phyloP scores from a whole-genome alignment of 2,113 vertebrate species.

The Crocuta crocuta region DNA sequence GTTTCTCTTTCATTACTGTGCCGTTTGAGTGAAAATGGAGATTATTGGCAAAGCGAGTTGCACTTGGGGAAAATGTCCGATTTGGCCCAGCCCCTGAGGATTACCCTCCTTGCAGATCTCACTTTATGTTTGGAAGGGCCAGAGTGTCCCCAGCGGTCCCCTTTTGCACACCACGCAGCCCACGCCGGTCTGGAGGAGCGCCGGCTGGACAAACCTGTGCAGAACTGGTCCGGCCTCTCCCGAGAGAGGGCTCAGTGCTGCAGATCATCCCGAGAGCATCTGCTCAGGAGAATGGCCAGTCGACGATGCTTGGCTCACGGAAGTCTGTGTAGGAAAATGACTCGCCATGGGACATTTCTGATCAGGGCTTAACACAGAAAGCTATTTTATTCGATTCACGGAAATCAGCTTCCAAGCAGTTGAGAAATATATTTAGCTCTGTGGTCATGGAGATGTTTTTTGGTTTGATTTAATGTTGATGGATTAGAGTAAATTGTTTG shows the following conservation, averaged over 20 bases:
- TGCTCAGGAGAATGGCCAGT: neutral
- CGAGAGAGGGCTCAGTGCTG: too few species aligned
- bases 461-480: slow-evolving; percentile 51
- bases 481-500: slow-evolving; percentile 26
- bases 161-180: neutral
- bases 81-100: neutral
- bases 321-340: neutral
- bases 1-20: neutral
- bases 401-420: neutral
- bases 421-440: slow-evolving; percentile 33
- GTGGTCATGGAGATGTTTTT: slow-evolving; percentile 10
- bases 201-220: neutral
- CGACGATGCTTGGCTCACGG: rapidly evolving
- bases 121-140: neutral
- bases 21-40: neutral
- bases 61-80: neutral
- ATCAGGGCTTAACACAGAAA: neutral
- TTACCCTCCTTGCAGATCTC: neutral
- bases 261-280: rapidly evolving
- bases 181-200: too few species aligned
- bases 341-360: neutral
- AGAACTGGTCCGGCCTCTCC: neutral
- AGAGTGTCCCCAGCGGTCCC: too few species aligned
- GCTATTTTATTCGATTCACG: neutral
- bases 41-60: neutral